Percentiles rank a stretch among this genome's conserved stretches.
These are phyloP conservation scores for Phlogophora meticulosa DNA, from an alignment of 2,888 invertebrate species.

Conservation along the genomic window DNA sequence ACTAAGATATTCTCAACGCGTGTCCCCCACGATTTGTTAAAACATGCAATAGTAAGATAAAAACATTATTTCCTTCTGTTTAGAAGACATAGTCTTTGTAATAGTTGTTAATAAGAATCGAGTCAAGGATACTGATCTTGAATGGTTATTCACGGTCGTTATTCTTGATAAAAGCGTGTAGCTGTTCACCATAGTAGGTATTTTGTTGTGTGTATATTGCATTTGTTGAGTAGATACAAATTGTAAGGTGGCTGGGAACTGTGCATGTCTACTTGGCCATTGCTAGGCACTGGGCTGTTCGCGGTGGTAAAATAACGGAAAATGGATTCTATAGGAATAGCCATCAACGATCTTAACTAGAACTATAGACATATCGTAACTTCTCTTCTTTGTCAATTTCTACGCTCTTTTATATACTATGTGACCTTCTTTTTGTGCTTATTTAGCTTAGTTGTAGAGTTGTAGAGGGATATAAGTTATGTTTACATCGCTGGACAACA, in stretches of 20 bases:
- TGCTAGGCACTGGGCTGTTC: neutral
- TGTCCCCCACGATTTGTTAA: neutral
- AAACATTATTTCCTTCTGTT: slow-evolving; percentile 10
- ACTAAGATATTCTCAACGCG: slow-evolving; percentile 44
- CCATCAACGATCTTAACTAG: neutral
- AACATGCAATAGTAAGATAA: slow-evolving; percentile 21
- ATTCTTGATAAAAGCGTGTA: slow-evolving; percentile 33
- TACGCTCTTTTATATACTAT: neutral
- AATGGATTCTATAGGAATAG: neutral
- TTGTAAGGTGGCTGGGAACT: slow-evolving; percentile 37
- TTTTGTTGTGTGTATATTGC: slow-evolving; percentile 55
- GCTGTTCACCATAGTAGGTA: slow-evolving; percentile 19
- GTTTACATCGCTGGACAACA: too few relatives aligned
- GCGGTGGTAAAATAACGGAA: neutral
- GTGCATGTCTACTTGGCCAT: neutral
- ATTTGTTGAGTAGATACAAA: slow-evolving; percentile 12
- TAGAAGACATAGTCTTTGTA: slow-evolving; percentile 32
- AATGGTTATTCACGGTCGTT: slow-evolving; percentile 31
- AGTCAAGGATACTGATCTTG: slow-evolving; percentile 40
- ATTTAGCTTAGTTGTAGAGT: slow-evolving; percentile 6
- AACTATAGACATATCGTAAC: neutral
- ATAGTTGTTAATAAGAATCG: slow-evolving; percentile 27
- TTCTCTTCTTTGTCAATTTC: neutral
- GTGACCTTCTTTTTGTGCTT: slow-evolving; percentile 17
- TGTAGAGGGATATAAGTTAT: neutral